Base-by-base conservation (phyloP, 2,113 vertebrate genomes). In the Pipa parva region DNA sequence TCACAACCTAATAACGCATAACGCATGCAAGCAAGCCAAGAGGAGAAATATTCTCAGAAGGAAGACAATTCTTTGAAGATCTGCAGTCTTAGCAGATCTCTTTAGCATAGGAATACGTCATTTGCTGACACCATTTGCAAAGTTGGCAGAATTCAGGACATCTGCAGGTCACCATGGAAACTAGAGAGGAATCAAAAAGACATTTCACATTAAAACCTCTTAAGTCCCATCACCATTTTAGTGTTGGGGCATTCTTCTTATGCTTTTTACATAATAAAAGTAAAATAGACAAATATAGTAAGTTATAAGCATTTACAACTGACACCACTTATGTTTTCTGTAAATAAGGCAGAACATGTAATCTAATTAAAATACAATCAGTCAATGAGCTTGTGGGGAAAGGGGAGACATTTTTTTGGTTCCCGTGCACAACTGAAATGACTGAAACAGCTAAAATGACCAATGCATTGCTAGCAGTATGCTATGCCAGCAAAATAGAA, bases 151-250 rank as follows among this genome's bases (percentile, higher is more conserved):
- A 59, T 48, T 37, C 22, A 60, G 45, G 56, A 13, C 27, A 39
- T 56, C 31, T 46, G 3, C n/a, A 26, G 31, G 65, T 59, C 46
- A 59, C 65, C 65, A 68, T 68, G 8, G 65, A 45, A 68, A 68
- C 65, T 49, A 46, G 28, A 60, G 39, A 50, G 46, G 22, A 59
- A 51, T 17, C 17, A 58, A 25, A 24, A 45, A 39, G 31, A 10
- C 24, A 42, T 42, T 6, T 1, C 46, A 5, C 18, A 28, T 39
- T 22, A 28, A 15, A 60, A 27, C 20, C 26, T 7, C 27, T 28
- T 26, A 28, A 24, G 18, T 6, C 20, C 52, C 13, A 56, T 29
- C 5, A 31, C 52, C n/a, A n/a, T 20, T 22, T 49, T 24, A 21
- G 21, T 49, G 21, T 42, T 17, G n/a, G 33, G 39, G 39, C 39